Evolutionary conservation across 2,113 vertebrate species (phyloP).

Genomic region (Pitta sordida): DNA sequence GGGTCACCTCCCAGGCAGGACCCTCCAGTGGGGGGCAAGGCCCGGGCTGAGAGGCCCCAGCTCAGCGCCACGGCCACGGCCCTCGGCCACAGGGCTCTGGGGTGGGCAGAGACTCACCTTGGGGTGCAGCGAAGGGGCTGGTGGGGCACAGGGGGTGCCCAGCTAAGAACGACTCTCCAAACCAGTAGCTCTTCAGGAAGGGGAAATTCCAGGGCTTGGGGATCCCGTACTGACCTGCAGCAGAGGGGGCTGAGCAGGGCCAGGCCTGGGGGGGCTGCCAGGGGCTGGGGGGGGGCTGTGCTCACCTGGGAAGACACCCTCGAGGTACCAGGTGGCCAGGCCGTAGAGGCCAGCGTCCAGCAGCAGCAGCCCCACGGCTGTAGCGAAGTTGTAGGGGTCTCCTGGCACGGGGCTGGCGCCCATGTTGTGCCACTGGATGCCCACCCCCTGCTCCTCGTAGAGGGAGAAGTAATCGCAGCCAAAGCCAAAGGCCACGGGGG

Average conservation of each 20-base stretch:
- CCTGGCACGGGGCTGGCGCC: conserved; percentile 74
- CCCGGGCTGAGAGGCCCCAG: not conserved
- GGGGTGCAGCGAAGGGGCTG: not conserved
- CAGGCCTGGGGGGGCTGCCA: fast-evolving
- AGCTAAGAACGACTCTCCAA: conserved; percentile 64
- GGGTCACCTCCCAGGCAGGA: fast-evolving
- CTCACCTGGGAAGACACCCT: conserved; percentile 86
- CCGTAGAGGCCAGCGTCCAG: conserved; percentile 81
- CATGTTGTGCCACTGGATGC: conserved; percentile 87
- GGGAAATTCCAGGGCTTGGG: conserved; percentile 89
- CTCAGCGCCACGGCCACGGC: fast-evolving
- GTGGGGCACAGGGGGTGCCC: conserved; percentile 62
- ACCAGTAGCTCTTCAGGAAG: conserved; percentile 87
- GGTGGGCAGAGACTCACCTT: conserved; percentile 57
- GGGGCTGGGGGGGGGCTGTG: fast-evolving
- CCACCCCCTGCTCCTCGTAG: conserved; percentile 88
- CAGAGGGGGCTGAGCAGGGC: not conserved
- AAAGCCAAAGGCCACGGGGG: conserved; percentile 90
- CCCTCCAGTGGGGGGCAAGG: not conserved
- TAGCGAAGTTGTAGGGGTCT: conserved; percentile 81
- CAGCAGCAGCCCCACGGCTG: conserved; percentile 77
- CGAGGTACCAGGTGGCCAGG: conserved; percentile 86
- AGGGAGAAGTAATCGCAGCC: conserved; percentile 90
- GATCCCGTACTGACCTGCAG: conserved; percentile 84
- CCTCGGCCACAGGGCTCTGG: fast-evolving